Evolutionary conservation across 2,888 invertebrate species (phyloP).

Genomic region (Neuroscelio doddi): DNA sequence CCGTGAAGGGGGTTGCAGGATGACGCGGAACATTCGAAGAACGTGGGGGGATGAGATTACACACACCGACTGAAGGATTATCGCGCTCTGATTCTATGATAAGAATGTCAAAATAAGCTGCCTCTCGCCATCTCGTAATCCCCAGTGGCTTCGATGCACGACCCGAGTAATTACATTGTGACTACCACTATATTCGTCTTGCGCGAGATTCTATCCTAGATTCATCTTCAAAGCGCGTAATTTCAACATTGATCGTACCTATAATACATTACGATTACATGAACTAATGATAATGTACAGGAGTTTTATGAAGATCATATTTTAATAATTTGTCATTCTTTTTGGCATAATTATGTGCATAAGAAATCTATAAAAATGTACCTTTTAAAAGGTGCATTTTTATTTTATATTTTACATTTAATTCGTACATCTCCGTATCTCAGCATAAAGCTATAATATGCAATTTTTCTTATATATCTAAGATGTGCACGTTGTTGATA

Average conservation of each 20-base stretch:
- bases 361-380: too few species aligned
- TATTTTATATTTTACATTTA: too few species aligned
- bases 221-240: slow-evolving; percentile 22
- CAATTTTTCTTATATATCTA: too few species aligned
- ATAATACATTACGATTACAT: background rate
- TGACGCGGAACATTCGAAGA: slow-evolving; percentile 46
- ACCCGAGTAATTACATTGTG: slow-evolving; percentile 69
- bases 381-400: too few species aligned
- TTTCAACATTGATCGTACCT: slow-evolving; percentile 10
- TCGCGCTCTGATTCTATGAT: slow-evolving; percentile 69
- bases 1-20: slow-evolving; percentile 36
- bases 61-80: slow-evolving; percentile 68
- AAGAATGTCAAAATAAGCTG: slow-evolving; percentile 71
- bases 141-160: slow-evolving; percentile 51
- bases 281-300: too few species aligned
- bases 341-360: too few species aligned
- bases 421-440: too few species aligned
- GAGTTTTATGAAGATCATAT: too few species aligned
- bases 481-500: background rate
- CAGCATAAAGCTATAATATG: too few species aligned
- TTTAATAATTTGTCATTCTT: too few species aligned
- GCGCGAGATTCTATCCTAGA: slow-evolving; percentile 29
- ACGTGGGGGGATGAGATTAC: slow-evolving; percentile 63
- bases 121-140: slow-evolving; percentile 60
- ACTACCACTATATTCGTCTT: slow-evolving; percentile 50